Evolutionary conservation across 2,888 invertebrate genomes (phyloP), one percentile per base, ranked within the genome.

Genomic region (Lasioglossum oenotherae): DNA sequence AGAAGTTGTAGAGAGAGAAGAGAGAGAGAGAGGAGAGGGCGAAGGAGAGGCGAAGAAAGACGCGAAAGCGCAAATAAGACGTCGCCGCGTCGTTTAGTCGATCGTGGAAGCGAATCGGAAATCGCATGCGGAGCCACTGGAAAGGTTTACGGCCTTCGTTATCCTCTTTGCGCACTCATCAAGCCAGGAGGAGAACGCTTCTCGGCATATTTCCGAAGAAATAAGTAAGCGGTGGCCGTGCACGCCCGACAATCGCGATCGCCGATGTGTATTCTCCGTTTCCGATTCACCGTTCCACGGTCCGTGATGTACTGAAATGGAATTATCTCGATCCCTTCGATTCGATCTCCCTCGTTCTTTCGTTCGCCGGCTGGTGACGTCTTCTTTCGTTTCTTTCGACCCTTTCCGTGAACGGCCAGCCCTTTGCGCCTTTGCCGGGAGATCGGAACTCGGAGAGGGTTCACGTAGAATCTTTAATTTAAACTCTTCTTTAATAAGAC

Each of bases 91-190:
- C 87, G 81, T 87, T 88, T 85, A 85, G 82, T 75, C 82, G 88
- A 84, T 85, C 82, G 85, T 77, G 82, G 79, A 81, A 82, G 82
- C 82, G 82, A 79, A 88, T 88, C 85, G 79, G 82, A 85, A 82
- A 88, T 88, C 87, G 83, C 82, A 82, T 67, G 82, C 87, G 74
- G 79, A 80, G 85, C 74, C 85, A 41, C 57, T 75, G 75, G 82
- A 87, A 69, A 87, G 81, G 82, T 88, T 88, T 88, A 88, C 88
- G 82, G 72, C 82, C 83, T 81, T 87, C 87, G 82, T 88, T 88
- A 86, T 88, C 86, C 82, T 81, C 80, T 83, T 83, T 71, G 84
- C 89, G 87, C 83, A 72, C 76, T 88, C 85, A 83, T 88, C 87
- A 83, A 80, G 77, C 75, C 67, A 64, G 49, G 60, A 49, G 64